Evolutionary conservation across 2,797 vertebrate genomes (phyloP), one percentile per base, ranked within the genome.

Genomic region (Falco naumanni): DNA sequence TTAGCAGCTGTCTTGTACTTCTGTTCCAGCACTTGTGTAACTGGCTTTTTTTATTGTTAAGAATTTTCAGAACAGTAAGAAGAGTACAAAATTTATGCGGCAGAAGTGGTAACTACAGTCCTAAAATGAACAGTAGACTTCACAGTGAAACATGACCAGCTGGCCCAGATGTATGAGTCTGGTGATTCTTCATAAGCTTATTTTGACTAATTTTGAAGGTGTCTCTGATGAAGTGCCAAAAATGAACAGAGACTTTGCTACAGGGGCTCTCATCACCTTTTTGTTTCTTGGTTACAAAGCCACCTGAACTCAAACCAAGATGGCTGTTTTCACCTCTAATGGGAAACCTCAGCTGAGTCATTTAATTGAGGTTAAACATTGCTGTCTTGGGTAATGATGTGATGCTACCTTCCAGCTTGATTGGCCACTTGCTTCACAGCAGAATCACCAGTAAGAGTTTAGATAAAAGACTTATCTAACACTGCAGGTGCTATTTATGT

Each of bases 121-220:
- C 65, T 93, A 86, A 84, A 84, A 78, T 61, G 80, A 91, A 74
- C 83, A 92, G 66, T 72, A 41, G 24, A 28, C 86, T 90, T 92
- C 18, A 11, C 5, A 63, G 56, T 61, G 93, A 90, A 83, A 81
- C 51, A 48, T 29, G 85, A 69, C 74, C 79, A 68, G 53, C 60
- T 90, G 56, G 70, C 57, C 48, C 41, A 33, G 31, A 54, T 41
- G 63, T 64, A 47, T 50, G 29, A 84, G 76, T 33, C 47, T 81
- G 84, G 50, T 2, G 28, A 85, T 47, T 77, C 86, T 95, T 79
- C 84, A n/a, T 57, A 33, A 50, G 41, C 68, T 74, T 78, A 47
- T 78, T 96, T 90, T 69, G 56, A 53, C 57, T 85, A 43, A 63
- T 88, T 93, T 82, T 90, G 53, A 96, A 79, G 74, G 45, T 78